Base-by-base conservation (phyloP, 1,140 invertebrate species). In the Zaprionus kolodkinae region DNA sequence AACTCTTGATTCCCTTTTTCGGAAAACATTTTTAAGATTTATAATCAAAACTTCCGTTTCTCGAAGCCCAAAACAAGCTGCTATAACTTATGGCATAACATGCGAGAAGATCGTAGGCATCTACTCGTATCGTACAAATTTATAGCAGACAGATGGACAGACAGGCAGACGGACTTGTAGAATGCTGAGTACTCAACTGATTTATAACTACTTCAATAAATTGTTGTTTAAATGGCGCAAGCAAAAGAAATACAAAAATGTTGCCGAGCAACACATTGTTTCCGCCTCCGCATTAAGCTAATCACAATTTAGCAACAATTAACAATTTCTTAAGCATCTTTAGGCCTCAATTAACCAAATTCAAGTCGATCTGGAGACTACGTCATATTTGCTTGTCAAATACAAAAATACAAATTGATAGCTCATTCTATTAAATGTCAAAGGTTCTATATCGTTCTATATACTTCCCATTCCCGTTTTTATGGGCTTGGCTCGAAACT, bases 181-280 rank as follows among this genome's bases (percentile, higher is more conserved):
- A 76, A 76, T 71, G 63, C 48, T 60, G n/a, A 68, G 67, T 72
- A 88, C 80, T 87, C 65, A 61, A 78, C 56, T 72, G 71, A 84
- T 80, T 84, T 80, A 89, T 89, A 84, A 72, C 65, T 67, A 69
- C 77, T 79, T 78, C 33, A 89, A 89, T 84, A 89, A 88, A 87
- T 78, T 87, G 60, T 72, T 72, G 72, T 73, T 69, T 62, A 89
- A 84, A 81, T 83, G 69, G 73, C 67, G 38, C 38, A n/a, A 40
- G 38, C 21, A 2, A 21, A 7, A 45, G 9, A 30, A 77, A 72
- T 68, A 72, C 55, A 73, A 62, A 71, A 76, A 76, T 76, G 30
- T 72, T 72, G 62, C 50, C 35, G 36, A 10, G 9, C 61, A 10
- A 10, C 61, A 66, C 67, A 72, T 72, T 70, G 72, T 87, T 87